phyloP scores from a whole-genome alignment of 1,140 invertebrate species.

The Sycobia sp. region DNA sequence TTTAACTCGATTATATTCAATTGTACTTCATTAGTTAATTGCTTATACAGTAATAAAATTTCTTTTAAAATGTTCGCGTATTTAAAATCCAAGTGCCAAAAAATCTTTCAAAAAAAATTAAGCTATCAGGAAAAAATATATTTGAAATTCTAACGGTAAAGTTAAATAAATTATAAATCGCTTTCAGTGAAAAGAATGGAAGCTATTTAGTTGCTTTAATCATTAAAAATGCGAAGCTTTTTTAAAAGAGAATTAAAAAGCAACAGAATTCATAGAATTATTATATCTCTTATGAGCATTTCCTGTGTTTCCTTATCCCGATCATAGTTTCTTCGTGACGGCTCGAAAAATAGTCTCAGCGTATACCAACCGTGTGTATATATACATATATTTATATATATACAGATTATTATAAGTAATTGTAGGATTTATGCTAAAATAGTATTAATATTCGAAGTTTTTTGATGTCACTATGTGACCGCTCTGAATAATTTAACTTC shows the following conservation, averaged over 20 bases:
- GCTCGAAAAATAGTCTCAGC: constrained; percentile 31
- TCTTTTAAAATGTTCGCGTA: constrained; percentile 4
- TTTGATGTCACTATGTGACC: background rate
- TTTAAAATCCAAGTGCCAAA: constrained; percentile 20
- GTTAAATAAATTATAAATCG: background rate
- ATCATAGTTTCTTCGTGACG: constrained; percentile 10
- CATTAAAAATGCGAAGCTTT: background rate
- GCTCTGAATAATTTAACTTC: background rate
- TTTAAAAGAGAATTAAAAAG: background rate
- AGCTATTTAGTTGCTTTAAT: constrained; percentile 6
- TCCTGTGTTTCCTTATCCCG: background rate
- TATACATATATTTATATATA: constrained; percentile 37
- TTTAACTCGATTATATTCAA: background rate
- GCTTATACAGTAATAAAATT: constrained; percentile 5
- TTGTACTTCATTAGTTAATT: background rate
- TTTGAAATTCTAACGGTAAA: background rate
- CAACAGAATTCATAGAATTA: constrained; percentile 26
- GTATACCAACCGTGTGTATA: constrained; percentile 39
- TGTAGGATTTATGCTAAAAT: constrained; percentile 35
- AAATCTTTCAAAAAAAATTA: constrained; percentile 4
- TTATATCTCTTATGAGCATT: background rate
- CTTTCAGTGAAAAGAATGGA: too few relatives aligned
- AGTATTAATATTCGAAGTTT: constrained; percentile 37
- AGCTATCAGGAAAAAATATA: constrained; percentile 1
- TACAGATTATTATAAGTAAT: constrained; percentile 38